These are phyloP conservation scores for Nemurella pictetii DNA, from an alignment of 2,888 invertebrate species.

Conservation along the genomic window DNA sequence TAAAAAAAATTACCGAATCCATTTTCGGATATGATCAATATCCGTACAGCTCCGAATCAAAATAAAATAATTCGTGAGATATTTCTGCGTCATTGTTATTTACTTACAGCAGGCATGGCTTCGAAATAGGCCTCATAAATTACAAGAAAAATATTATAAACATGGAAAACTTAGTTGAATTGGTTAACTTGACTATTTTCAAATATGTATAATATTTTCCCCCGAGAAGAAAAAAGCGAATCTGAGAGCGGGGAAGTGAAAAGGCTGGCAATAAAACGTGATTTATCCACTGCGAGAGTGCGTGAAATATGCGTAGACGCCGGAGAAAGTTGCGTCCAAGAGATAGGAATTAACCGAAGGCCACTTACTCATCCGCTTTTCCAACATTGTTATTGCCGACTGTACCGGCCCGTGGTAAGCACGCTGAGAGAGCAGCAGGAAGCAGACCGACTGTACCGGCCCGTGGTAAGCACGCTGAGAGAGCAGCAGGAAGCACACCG, in stretches of 20 bases:
- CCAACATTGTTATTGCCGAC: too few relatives aligned
- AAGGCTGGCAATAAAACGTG: neutral
- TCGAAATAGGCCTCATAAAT: neutral
- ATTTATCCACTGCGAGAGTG: neutral
- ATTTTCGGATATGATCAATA: neutral
- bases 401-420: too few relatives aligned
- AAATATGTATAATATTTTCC: neutral
- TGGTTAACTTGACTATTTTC: neutral
- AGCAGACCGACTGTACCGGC: too few relatives aligned
- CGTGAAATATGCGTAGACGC: neutral
- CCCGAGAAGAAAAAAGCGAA: neutral
- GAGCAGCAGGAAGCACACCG: too few relatives aligned
- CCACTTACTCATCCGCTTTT: too few relatives aligned
- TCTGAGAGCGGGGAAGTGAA: neutral
- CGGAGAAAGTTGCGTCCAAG: neutral
- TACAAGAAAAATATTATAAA: neutral
- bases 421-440: too few relatives aligned
- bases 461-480: too few relatives aligned
- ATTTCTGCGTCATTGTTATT: neutral
- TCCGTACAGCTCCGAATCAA: neutral
- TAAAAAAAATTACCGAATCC: too few relatives aligned
- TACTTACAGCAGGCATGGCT: neutral
- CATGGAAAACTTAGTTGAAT: neutral
- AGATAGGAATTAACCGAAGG: neutral
- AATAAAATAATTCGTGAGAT: neutral